Conservation (phyloP, 2,888 invertebrate species). For the Ormia ochracea region DNA sequence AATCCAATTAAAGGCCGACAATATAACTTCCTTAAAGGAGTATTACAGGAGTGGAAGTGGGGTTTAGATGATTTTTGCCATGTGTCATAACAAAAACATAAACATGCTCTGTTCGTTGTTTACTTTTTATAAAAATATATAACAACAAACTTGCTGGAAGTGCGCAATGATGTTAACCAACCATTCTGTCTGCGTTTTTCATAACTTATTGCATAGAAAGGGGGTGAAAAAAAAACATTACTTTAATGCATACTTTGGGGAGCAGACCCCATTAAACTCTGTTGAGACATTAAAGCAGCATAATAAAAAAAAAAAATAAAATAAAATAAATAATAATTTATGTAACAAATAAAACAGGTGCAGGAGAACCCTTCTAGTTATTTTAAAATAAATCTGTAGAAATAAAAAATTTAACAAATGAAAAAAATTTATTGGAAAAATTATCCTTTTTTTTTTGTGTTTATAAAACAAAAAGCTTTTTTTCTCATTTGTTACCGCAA, state of each 20-base stretch:
- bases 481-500: no score
- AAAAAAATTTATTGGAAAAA: not conserved
- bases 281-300: no score
- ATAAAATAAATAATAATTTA: constrained; percentile 2
- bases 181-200: constrained; percentile 12
- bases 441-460: no score
- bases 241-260: constrained; percentile 45
- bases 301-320: constrained; percentile 3
- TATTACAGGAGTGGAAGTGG: not conserved
- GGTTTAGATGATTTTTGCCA: constrained; percentile 2
- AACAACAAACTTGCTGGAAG: constrained; percentile 15
- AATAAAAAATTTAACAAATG: constrained; percentile 36
- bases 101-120: constrained; percentile 12
- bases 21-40: not conserved
- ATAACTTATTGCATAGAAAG: constrained; percentile 36
- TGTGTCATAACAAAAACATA: constrained; percentile 21
- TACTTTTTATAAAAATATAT: not conserved
- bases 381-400: constrained; percentile 8
- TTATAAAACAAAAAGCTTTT: no score
- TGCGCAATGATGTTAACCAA: constrained; percentile 49
- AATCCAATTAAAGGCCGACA: not conserved
- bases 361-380: not conserved
- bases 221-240: not conserved
- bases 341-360: not conserved
- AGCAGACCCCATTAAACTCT: constrained; percentile 12